Evolutionary conservation across 2,113 vertebrate species (phyloP), one percentile per base, ranked within the genome.

Genomic region (Nothobranchius kuhntae): DNA sequence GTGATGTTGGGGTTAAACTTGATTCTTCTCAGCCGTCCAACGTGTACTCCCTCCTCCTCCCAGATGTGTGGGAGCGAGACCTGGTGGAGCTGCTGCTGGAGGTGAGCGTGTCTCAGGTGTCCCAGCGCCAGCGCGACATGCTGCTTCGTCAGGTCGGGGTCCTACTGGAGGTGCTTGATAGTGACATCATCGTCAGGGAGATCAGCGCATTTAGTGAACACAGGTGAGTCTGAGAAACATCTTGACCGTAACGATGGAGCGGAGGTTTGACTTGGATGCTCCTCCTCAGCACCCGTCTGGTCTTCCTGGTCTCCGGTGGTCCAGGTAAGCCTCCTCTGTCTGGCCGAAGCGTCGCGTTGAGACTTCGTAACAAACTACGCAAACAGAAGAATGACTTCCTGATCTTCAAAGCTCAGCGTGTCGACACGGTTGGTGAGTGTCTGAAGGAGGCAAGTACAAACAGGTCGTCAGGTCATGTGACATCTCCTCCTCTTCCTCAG

Each of bases 361-460:
- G 91, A 0, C 94, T 99, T 3, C 95, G 92, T 54, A 98, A 93
- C 6, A 97, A 98, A 24, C 88, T 99, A 9, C 85, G 81, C 84
- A 99, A 96, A 64, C 96, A 99, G 30, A 98, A 97, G 88, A 95
- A 94, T 0, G 96, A 98, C 71, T 99, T 99, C 77, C 95, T 99
- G 69, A 95, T 98, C 83, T 99, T 94, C 82, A 92, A 94, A 75
- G 96, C 96, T 0, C 69, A 91, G 46, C 93, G 95, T 38, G 95
- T 99, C 61, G 96, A 93, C 61, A 98, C 98, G 61, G 95, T 98
- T 89, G 93, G 98, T 99, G 91, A 96, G 97, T 96, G 70, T 2
- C 2, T 1, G 15, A 21, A 53, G n/a, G 15, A 24, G 14, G 1
- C 30, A 4, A 30, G 4, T 30, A 30, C 30, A 30, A 30, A 30